These are phyloP conservation scores for Lacerta viridis DNA, from an alignment of 2,797 vertebrate species.

Conservation along the genomic window DNA sequence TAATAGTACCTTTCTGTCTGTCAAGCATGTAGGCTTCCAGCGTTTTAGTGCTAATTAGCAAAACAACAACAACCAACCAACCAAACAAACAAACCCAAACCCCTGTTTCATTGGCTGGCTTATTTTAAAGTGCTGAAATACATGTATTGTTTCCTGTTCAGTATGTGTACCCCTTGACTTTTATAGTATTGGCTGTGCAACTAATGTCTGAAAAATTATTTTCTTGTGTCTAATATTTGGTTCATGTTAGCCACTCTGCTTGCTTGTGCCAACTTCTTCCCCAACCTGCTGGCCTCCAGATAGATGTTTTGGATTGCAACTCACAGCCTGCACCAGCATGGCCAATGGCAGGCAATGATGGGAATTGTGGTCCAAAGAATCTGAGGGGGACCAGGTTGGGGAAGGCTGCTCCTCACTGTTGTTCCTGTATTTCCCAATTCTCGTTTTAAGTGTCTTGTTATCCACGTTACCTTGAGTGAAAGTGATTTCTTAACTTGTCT, in stretches of 20 bases:
- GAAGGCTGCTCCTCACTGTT: background rate
- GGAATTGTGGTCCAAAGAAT: no score
- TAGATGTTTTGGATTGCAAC: no score
- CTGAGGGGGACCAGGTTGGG: no score
- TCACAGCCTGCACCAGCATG: no score
- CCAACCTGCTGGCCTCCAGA: no score
- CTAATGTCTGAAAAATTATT: background rate
- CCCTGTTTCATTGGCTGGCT: background rate
- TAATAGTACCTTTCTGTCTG: background rate
- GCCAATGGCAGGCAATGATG: no score
- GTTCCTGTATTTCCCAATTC: background rate
- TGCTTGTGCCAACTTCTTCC: background rate
- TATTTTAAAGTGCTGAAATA: background rate
- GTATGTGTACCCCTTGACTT: background rate
- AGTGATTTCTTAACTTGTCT: no score
- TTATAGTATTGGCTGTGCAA: background rate
- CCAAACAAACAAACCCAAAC: no score
- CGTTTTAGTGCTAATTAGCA: background rate
- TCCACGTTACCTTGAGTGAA: background rate
- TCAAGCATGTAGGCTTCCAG: background rate
- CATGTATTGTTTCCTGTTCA: background rate
- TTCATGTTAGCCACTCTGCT: background rate
- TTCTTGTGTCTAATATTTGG: background rate
- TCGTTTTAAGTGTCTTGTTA: background rate
- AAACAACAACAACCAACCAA: background rate